Conservation (phyloP, 2,888 invertebrate species). For the Stictocephala bisonia region DNA sequence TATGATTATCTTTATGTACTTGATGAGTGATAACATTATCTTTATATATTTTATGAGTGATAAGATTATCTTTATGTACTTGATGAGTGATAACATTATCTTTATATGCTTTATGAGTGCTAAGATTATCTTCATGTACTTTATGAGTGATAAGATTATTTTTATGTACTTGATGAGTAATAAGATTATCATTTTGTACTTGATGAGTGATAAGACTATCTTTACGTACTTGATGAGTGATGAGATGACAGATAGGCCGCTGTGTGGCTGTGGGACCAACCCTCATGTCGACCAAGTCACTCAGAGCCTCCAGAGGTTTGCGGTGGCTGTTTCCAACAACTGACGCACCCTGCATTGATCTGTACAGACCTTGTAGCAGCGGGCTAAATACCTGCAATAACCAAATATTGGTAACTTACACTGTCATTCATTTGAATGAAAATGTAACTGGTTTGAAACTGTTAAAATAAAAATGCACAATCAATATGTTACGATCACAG, state of each 20-base stretch:
- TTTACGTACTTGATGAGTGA: conserved; percentile 68
- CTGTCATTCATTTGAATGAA: too few species aligned
- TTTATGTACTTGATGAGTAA: not conserved
- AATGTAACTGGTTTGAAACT: too few species aligned
- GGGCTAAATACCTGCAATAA: conserved; percentile 70
- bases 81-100: too few species aligned
- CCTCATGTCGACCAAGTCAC: conserved; percentile 84
- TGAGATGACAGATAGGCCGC: conserved; percentile 81
- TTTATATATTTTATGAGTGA: too few species aligned
- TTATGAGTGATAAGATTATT: not conserved
- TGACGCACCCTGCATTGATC: conserved; percentile 75
- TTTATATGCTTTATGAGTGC: not conserved
- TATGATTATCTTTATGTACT: too few species aligned
- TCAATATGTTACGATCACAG: too few species aligned
- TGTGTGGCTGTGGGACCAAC: conserved; percentile 72
- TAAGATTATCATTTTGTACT: not conserved
- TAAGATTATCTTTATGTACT: too few species aligned
- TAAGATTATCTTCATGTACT: not conserved
- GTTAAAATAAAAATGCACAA: too few species aligned
- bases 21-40: too few species aligned
- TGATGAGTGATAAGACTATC: not conserved
- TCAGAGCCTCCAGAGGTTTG: conserved; percentile 77
- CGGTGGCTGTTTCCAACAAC: conserved; percentile 76
- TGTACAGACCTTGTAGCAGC: conserved; percentile 77
- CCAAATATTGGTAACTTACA: too few species aligned